Conservation (phyloP, 2,113 vertebrate genomes). For the Ia io region DNA sequence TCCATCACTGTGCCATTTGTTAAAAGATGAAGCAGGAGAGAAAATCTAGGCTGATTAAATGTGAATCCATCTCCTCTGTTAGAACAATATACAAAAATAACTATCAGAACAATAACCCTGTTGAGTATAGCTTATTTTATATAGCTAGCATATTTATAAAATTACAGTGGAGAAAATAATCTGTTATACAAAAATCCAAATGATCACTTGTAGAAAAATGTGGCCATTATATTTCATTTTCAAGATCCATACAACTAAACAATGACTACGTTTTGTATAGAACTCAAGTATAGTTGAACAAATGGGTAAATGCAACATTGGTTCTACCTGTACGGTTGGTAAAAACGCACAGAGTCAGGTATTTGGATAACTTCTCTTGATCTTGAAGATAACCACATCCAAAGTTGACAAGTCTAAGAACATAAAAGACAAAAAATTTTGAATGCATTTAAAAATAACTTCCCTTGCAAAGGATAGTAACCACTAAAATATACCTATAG, state of each 20-base stretch:
- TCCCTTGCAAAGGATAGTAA: background rate
- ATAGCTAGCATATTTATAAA: background rate
- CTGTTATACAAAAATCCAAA: background rate
- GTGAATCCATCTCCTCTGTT: background rate
- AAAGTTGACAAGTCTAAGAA: slow-evolving; percentile 89
- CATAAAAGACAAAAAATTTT: slow-evolving; percentile 38
- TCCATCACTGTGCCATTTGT: background rate
- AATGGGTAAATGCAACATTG: background rate
- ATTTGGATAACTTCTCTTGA: slow-evolving; percentile 73
- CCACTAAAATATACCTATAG: background rate
- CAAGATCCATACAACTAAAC: background rate
- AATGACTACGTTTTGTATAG: background rate
- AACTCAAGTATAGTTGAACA: background rate
- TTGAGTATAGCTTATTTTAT: background rate
- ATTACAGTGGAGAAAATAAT: background rate
- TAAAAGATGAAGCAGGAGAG: background rate
- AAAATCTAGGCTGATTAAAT: background rate
- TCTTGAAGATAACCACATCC: slow-evolving; percentile 86
- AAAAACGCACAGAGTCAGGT: slow-evolving; percentile 87
- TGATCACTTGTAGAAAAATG: background rate
- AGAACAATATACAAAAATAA: background rate
- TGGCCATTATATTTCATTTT: background rate
- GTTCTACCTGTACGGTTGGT: slow-evolving; percentile 89
- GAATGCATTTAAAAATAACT: slow-evolving; percentile 40
- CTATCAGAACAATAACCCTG: background rate